Evolutionary conservation across 1,140 invertebrate species (phyloP).

Genomic region (Panulirus ornatus): DNA sequence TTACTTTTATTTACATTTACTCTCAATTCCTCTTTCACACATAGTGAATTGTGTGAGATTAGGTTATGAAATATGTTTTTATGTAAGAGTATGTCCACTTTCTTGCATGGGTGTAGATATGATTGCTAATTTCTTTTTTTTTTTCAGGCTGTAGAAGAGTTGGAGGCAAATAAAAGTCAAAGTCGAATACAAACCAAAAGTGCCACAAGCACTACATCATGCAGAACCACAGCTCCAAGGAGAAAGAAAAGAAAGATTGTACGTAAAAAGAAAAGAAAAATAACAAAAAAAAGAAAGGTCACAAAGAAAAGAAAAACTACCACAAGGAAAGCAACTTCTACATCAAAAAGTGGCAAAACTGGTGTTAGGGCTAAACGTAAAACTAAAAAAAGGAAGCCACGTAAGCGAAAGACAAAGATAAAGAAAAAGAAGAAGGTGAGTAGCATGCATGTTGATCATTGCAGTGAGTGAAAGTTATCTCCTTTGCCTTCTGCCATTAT

Average conservation of each 20-base stretch:
- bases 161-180: neutral
- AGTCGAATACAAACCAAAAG: neutral
- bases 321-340: slow-evolving; percentile 49
- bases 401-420: slow-evolving; percentile 73
- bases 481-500: no score
- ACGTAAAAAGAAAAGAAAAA: slow-evolving; percentile 62
- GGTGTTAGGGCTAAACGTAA: slow-evolving; percentile 60
- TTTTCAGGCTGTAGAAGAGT: slow-evolving; percentile 27
- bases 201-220: slow-evolving; percentile 26
- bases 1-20: no score
- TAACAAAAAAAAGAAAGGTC: slow-evolving; percentile 65
- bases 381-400: slow-evolving; percentile 64
- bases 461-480: no score
- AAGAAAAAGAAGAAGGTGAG: slow-evolving; percentile 68
- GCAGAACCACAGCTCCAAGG: slow-evolving; percentile 43
- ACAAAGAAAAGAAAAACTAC: slow-evolving; percentile 64
- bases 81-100: no score
- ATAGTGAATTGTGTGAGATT: no score
- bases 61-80: no score
- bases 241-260: slow-evolving; percentile 57
- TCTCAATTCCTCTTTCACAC: no score
- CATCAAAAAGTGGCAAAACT: slow-evolving; percentile 39
- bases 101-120: no score
- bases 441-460: no score
- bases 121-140: neutral